These are phyloP conservation scores for Allolobophora icterica DNA, from an alignment of 2,888 invertebrate species.

Conservation along the genomic window DNA sequence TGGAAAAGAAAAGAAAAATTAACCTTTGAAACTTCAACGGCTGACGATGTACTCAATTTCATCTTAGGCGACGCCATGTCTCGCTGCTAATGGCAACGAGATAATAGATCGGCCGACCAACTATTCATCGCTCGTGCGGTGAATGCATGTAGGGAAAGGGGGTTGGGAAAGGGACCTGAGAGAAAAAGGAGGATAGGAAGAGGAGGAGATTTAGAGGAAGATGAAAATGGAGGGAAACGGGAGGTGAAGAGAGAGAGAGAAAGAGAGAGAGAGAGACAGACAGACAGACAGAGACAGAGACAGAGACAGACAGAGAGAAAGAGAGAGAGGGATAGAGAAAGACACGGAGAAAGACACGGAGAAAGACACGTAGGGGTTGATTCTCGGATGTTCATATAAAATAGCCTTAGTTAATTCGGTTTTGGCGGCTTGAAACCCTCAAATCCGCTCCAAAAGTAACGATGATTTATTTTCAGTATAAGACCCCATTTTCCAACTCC, in stretches of 20 bases:
- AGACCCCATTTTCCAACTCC: neutral
- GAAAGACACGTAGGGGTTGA: neutral
- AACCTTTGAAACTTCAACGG: too few species aligned
- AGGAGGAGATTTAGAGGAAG: too few species aligned
- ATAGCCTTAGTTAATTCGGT: neutral
- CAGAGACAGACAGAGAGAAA: neutral
- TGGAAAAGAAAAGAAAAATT: too few species aligned
- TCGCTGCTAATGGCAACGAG: too few species aligned
- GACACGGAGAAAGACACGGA: neutral
- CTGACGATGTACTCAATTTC: too few species aligned
- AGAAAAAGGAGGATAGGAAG: neutral
- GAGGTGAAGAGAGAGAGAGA: too few species aligned
- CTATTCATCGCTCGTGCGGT: neutral
- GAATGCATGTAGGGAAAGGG: neutral
- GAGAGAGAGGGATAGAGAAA: neutral
- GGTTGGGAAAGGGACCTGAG: neutral
- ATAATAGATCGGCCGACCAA: neutral
- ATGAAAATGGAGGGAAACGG: too few species aligned
- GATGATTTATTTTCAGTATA: neutral
- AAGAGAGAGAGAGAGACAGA: neutral
- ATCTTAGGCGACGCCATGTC: too few species aligned
- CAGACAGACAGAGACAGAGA: neutral
- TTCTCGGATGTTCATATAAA: neutral
- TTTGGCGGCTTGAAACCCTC: neutral
- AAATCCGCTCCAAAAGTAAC: neutral